phyloP scores from a whole-genome alignment of 2,888 invertebrate species.

The Archips crataeganus region DNA sequence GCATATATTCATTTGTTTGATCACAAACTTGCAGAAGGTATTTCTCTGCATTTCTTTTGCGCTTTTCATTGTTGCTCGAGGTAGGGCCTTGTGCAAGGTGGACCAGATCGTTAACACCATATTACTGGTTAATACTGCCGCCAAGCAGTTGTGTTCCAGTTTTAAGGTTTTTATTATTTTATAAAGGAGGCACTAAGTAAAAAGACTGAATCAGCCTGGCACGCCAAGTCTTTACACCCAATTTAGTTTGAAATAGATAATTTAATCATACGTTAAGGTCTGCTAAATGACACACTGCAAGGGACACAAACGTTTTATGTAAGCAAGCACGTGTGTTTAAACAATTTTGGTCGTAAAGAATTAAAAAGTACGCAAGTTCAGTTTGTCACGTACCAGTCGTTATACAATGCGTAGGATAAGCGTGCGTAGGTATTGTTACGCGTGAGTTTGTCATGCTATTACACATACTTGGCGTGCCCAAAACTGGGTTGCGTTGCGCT shows the following conservation, averaged over 20 bases:
- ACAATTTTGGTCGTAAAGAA: background rate
- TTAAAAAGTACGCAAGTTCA: background rate
- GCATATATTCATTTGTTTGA: no score
- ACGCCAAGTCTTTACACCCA: background rate
- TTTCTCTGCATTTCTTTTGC: no score
- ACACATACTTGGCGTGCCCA: constrained; percentile 14
- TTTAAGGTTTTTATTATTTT: no score
- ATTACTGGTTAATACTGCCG: no score
- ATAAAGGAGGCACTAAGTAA: background rate
- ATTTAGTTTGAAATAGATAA: background rate
- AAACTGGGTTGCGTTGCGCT: background rate
- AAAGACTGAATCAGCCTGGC: background rate
- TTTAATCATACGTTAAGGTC: background rate
- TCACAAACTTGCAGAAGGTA: no score
- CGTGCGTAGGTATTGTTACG: constrained; percentile 17
- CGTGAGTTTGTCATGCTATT: background rate
- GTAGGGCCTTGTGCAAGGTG: no score
- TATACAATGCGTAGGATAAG: constrained; percentile 15
- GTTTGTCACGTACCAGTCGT: constrained; percentile 8
- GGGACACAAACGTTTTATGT: background rate
- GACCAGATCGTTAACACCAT: no score
- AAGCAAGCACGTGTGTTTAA: background rate
- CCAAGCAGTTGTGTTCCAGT: no score
- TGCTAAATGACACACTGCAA: background rate
- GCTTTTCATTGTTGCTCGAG: no score